phyloP scores from a whole-genome alignment of 2,888 invertebrate species.

The Neelides folsomi region DNA sequence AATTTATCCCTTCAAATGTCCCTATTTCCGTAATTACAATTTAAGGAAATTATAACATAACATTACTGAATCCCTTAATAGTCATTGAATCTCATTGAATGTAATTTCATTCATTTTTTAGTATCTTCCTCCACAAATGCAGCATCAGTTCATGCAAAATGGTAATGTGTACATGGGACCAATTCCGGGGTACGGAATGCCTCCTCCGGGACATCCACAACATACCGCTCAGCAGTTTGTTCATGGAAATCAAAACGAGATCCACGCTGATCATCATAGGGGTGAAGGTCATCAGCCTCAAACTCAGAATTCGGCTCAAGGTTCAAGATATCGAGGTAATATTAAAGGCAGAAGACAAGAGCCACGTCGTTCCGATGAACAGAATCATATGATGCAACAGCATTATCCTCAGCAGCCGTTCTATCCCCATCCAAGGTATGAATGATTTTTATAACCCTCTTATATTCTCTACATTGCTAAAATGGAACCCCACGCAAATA shows the following conservation, averaged over 20 bases:
- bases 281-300: background rate
- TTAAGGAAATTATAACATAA: too few relatives aligned
- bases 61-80: background rate
- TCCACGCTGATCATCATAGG: conserved; percentile 19
- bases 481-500: background rate
- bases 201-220: conserved; percentile 17
- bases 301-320: too few relatives aligned
- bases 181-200: conserved; percentile 13
- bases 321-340: too few relatives aligned
- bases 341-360: background rate
- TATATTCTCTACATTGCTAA: too few relatives aligned
- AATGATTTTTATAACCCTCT: background rate
- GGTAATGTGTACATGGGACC: conserved; percentile 5
- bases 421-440: background rate
- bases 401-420: background rate
- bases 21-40: too few relatives aligned
- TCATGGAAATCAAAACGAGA: conserved; percentile 17
- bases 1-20: too few relatives aligned
- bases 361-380: background rate
- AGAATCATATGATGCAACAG: background rate
- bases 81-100: background rate
- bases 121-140: conserved; percentile 20
- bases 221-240: conserved; percentile 17
- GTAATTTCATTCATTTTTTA: conserved; percentile 2
- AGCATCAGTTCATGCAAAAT: conserved; percentile 16